Conservation (phyloP, 2,797 vertebrate species). For the Ctenochaetus hawaiiensis region DNA sequence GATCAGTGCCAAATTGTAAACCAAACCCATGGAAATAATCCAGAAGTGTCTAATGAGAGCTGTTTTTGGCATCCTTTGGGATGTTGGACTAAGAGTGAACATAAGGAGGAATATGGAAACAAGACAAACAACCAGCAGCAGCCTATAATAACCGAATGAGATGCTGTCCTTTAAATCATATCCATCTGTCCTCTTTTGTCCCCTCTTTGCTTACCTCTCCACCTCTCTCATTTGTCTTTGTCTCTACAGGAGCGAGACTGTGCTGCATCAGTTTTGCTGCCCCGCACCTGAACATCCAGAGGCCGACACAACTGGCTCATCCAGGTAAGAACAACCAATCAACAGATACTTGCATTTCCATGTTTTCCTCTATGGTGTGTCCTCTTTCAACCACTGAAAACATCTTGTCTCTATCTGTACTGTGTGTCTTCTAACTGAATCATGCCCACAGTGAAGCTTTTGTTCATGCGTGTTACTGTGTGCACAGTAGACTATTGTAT, state of each 20-base stretch:
- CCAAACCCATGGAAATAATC: conserved; percentile 64
- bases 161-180: conserved; percentile 28
- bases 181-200: conserved; percentile 14
- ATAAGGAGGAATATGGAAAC: conserved; percentile 37
- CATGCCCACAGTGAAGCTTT: conserved; percentile 31
- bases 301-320: conserved; percentile 84
- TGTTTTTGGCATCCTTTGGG: conserved; percentile 53
- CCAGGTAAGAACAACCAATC: conserved; percentile 76
- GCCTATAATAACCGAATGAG: conserved; percentile 40
- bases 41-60: conserved; percentile 56
- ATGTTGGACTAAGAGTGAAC: conserved; percentile 45
- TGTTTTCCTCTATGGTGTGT: conserved; percentile 13
- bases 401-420: background rate
- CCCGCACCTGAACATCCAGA: conserved; percentile 95
- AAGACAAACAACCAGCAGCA: conserved; percentile 36
- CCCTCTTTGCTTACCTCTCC: conserved; percentile 33
- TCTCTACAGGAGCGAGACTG: conserved; percentile 92
- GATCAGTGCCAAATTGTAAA: conserved; percentile 69
- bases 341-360: background rate
- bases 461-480: conserved; percentile 27
- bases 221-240: conserved; percentile 36
- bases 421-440: conserved; percentile 41
- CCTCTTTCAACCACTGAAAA: conserved; percentile 10
- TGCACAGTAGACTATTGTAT: background rate
- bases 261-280: conserved; percentile 99